Conservation (phyloP, 2,888 invertebrate species). For the Neocrepidodera transversa region DNA sequence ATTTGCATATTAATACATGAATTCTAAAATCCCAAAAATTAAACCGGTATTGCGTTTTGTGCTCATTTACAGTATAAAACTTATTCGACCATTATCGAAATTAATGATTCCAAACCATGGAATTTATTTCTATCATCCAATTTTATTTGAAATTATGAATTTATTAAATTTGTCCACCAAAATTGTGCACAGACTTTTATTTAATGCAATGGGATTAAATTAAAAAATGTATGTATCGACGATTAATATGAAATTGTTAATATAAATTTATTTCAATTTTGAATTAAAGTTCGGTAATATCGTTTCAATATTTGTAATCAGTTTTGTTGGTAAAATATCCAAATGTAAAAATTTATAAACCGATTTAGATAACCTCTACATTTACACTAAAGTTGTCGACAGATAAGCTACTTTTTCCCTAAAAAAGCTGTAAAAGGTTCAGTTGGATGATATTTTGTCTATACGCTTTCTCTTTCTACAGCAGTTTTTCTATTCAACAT, state of each 20-base stretch:
- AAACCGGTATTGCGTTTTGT: not conserved
- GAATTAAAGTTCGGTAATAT: no score
- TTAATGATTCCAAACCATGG: constrained; percentile 1
- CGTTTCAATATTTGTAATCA: no score
- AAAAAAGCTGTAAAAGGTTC: constrained; percentile 14
- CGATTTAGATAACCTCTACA: constrained; percentile 3
- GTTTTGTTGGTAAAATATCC: no score
- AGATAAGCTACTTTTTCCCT: constrained; percentile 16
- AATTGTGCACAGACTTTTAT: constrained; percentile 3
- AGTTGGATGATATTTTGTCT: constrained; percentile 11
- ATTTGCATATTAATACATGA: no score
- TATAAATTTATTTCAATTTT: no score
- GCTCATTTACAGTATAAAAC: constrained; percentile 6
- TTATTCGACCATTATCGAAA: constrained; percentile 10
- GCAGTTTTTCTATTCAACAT: constrained; percentile 33
- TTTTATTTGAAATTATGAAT: constrained; percentile 5
- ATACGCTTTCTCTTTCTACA: not conserved
- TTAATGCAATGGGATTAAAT: not conserved
- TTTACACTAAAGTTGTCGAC: constrained; percentile 5
- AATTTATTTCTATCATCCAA: constrained; percentile 6
- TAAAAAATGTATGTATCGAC: not conserved
- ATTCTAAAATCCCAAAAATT: no score
- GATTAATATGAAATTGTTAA: not conserved
- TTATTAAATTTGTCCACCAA: not conserved
- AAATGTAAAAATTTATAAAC: constrained; percentile 5